Percentiles rank a stretch among this genome's conserved stretches.
phyloP scores from a whole-genome alignment of 2,888 invertebrate genomes.

The Drosophila anomalata region DNA sequence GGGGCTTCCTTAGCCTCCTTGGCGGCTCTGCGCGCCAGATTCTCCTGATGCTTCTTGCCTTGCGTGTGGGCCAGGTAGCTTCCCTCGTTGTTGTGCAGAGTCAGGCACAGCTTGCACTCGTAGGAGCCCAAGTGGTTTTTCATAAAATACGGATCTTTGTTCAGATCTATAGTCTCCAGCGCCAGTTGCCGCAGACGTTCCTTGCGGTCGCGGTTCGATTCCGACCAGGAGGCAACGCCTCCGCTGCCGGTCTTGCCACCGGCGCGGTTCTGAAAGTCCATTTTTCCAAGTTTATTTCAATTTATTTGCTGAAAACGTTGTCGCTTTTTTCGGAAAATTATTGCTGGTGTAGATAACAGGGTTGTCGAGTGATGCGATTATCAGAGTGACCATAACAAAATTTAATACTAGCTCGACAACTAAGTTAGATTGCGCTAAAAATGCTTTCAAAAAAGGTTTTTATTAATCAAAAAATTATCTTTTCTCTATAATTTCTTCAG shows the following conservation, averaged over 20 bases:
- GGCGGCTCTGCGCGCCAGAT: constrained; percentile 97
- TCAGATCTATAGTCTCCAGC: constrained; percentile 98
- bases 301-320: constrained; percentile 22
- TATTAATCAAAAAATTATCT: too few relatives aligned
- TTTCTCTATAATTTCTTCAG: too few relatives aligned
- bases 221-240: constrained; percentile 99
- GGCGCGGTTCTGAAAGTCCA: constrained; percentile 99
- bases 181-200: constrained; percentile 98
- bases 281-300: constrained; percentile 80
- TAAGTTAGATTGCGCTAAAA: too few relatives aligned
- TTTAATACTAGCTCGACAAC: too few relatives aligned
- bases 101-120: constrained; percentile 99
- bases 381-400: too few relatives aligned
- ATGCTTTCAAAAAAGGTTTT: too few relatives aligned
- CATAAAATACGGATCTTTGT: constrained; percentile 99
- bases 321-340: constrained; percentile 7
- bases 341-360: constrained; percentile 27
- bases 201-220: constrained; percentile 97
- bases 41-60: constrained; percentile 99
- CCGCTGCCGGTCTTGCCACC: constrained; percentile 99
- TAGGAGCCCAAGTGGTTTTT: constrained; percentile 99
- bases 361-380: background rate
- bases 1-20: constrained; percentile 99
- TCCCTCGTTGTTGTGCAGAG: constrained; percentile 99
- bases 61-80: constrained; percentile 99